Percentiles rank a stretch among this genome's conserved stretches.
phyloP scores from a whole-genome alignment of 2,797 vertebrate genomes.

The Neopelma chrysocephalum region DNA sequence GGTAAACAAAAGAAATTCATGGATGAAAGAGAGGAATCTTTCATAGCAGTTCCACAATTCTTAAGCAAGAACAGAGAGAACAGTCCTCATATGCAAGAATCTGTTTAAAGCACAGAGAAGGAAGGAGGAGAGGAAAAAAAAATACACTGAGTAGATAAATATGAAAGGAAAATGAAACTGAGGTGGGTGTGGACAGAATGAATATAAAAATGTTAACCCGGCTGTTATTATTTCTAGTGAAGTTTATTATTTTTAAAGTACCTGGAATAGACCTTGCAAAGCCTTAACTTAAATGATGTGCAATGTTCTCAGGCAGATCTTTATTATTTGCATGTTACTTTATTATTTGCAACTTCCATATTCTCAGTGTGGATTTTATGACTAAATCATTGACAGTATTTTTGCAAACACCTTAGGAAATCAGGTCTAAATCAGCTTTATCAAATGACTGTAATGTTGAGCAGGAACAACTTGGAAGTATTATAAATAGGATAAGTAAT shows the following conservation, averaged over 20 bases:
- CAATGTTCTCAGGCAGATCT: neutral
- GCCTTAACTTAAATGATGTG: neutral
- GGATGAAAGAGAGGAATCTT: neutral
- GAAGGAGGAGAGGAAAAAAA: neutral
- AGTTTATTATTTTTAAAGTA: neutral
- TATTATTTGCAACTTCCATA: neutral
- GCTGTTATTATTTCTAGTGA: neutral
- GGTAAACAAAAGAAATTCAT: neutral
- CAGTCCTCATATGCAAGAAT: neutral
- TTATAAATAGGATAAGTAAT: neutral
- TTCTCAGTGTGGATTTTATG: neutral
- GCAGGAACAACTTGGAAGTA: neutral
- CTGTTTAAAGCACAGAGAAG: neutral
- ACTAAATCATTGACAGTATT: neutral
- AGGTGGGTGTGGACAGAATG: neutral
- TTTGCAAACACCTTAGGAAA: neutral
- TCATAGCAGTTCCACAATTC: neutral
- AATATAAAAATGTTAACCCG: neutral
- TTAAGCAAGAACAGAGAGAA: neutral
- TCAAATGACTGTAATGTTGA: neutral
- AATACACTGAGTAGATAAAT: neutral
- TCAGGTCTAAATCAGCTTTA: neutral
- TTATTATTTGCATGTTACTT: neutral
- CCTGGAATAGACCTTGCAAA: neutral
- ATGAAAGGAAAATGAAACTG: neutral